Base-by-base conservation (phyloP, 2,888 invertebrate genomes). In the Aporophyla lueneburgensis region DNA sequence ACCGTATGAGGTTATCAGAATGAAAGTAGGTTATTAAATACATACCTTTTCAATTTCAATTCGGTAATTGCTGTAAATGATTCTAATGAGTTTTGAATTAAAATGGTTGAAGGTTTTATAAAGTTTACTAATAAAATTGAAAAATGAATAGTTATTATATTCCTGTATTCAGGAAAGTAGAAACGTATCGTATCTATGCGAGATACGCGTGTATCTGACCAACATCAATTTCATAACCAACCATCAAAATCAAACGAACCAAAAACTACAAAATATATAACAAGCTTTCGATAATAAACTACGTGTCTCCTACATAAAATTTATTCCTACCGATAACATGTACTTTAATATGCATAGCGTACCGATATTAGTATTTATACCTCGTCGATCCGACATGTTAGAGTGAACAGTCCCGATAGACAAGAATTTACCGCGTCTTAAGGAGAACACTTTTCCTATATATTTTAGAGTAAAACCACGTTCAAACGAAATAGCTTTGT, bases 361-460 rank as follows among this genome's bases (percentile, higher is more conserved):
- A 67, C 54, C 75, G 56, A 78, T 87, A 82, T 86, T 79, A 74
- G 83, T 85, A 82, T 86, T 82, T 84, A 80, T 87, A 77, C 61
- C 69, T 79, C 63, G 86, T 77, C 71, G 70, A 81, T 76, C 82
- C 74, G 76, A 78, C 83, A 84, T 82, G 83, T 83, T 82, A 85
- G 84, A 86, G 76, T 79, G 82, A 81, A 83, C 77, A 72, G 78
- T 85, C 83, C 74, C 85, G 76, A 88, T 89, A 87, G 88, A 83
- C 86, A 84, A 74, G 81, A 86, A 89, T 87, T 88, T 86, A 80
- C 85, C 79, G 83, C 85, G 83, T 87, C 87, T 87, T 80, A 72
- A 51, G 71, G 62, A 62, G 70, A 68, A 58, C 61, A 82, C 80
- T 84, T 82, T 82, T 80, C 84, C 84, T 71, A 74, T 79, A 81